Base-by-base conservation (phyloP, 2,797 vertebrate species). In the Enteromius viviparus region DNA sequence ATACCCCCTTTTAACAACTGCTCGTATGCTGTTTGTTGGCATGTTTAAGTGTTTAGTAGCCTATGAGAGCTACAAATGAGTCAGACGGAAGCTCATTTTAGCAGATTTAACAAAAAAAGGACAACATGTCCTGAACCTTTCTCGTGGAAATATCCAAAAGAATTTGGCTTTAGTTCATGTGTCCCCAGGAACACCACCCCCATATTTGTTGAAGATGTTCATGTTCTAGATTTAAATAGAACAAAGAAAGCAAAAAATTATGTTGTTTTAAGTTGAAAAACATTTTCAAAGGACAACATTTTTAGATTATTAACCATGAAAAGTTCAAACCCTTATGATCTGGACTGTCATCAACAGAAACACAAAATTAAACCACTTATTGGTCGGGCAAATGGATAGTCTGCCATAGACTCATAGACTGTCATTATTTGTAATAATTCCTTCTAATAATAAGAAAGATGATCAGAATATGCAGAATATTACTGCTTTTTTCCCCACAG, bases 21-120 rank as follows among this genome's bases (percentile, higher is more conserved):
- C 65, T 82, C 37, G 9, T 80, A 34, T 80, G 47, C 29, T 34
- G 66, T 75, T 51, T 83, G 3, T 17, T 47, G 21, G 84, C 65
- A 32, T 23, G 79, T 68, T 37, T n/a, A 58, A 66, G 71, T 26
- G 49, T 71, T 62, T 53, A 49, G n/a, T 40, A 82, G 70, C 34
- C 19, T 77, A 88, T 87, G 80, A 88, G 91, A 64, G 37, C 21
- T 80, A 42, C 76, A 37, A 60, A 82, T 78, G 4, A 89, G 90
- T 90, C 91, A 89, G 89, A 37, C 14, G 21, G 80, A 34, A 62
- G 47, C 55, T 76, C 6, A 14, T 45, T 45, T 12, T 6, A 65
- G 19, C 6, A 15, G 58, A 82, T 15, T 49, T 45, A 77, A 32
- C 55, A 15, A 49, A n/a, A 7, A 9, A 71, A 47, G 12, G 19